A percentile compares a stretch with the other conserved stretches of the same genome.
These are phyloP conservation scores for Craterocephalus amniculus DNA, from an alignment of 2,797 vertebrate genomes.

Conservation along the genomic window DNA sequence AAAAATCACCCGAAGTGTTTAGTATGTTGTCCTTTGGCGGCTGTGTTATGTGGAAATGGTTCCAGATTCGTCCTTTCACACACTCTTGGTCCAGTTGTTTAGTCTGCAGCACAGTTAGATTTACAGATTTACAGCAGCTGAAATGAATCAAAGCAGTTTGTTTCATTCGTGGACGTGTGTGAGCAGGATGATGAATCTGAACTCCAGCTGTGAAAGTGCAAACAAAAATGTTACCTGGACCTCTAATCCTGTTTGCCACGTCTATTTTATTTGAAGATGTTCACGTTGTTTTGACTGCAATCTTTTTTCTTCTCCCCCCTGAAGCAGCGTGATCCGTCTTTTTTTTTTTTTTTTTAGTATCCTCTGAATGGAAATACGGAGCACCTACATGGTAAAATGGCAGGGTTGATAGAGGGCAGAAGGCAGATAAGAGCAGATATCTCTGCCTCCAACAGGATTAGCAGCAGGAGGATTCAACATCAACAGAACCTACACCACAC, in stretches of 20 bases:
- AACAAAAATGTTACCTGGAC: background rate
- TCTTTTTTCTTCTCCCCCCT: no score
- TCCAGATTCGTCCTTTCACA: background rate
- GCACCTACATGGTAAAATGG: conserved; percentile 11
- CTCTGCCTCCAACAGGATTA: conserved; percentile 28
- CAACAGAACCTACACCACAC: conserved; percentile 2
- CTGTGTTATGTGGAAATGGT: background rate
- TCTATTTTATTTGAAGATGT: background rate
- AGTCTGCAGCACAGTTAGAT: conserved; percentile 4
- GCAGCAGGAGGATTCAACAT: background rate
- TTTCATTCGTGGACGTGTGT: no score
- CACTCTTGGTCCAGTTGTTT: background rate
- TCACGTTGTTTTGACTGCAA: background rate
- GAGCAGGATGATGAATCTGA: no score
- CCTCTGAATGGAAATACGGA: conserved; percentile 4
- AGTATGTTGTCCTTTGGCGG: background rate
- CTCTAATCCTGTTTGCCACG: background rate
- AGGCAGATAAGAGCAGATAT: background rate
- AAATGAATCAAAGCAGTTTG: background rate
- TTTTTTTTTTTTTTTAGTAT: background rate
- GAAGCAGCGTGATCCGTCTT: no score
- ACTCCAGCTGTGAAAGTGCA: no score
- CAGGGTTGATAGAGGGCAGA: conserved; percentile 16
- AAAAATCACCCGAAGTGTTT: no score
- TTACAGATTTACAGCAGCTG: background rate